Percentiles rank a stretch among this genome's conserved stretches.
phyloP scores from a whole-genome alignment of 2,113 vertebrate species.

The Tragelaphus imberbis region DNA sequence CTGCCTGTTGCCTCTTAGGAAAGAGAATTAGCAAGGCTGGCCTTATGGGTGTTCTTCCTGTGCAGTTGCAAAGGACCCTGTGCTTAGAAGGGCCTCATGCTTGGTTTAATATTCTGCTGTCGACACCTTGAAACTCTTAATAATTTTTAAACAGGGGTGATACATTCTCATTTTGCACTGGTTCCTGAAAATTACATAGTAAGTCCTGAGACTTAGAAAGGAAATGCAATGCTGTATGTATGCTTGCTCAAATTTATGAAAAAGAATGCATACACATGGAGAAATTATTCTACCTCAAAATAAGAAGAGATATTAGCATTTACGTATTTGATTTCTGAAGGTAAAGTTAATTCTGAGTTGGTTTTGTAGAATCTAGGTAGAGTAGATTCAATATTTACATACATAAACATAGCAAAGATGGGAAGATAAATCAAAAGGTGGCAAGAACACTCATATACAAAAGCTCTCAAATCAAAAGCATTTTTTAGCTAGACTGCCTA shows the following conservation, averaged over 20 bases:
- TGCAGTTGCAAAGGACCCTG: background rate
- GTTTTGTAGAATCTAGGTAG: background rate
- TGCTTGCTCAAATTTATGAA: background rate
- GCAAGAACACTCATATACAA: background rate
- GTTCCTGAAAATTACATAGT: background rate
- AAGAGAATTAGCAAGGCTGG: background rate
- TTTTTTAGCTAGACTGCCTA: background rate
- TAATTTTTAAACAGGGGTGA: background rate
- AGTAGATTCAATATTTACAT: background rate
- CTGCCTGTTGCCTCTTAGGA: background rate
- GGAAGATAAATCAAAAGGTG: background rate
- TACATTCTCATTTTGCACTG: constrained; percentile 8
- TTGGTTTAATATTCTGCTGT: constrained; percentile 19
- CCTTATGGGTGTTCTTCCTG: background rate
- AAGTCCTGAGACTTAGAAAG: background rate
- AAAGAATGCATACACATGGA: background rate
- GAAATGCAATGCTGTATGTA: background rate
- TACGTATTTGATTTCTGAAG: background rate
- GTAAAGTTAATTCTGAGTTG: background rate
- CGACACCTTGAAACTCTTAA: background rate
- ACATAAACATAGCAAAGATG: background rate
- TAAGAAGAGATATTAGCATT: background rate
- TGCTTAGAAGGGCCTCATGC: background rate
- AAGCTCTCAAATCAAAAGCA: background rate
- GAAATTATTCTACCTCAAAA: background rate